Base-by-base conservation (phyloP, 2,797 vertebrate species). In the Limnodromus scolopaceus region DNA sequence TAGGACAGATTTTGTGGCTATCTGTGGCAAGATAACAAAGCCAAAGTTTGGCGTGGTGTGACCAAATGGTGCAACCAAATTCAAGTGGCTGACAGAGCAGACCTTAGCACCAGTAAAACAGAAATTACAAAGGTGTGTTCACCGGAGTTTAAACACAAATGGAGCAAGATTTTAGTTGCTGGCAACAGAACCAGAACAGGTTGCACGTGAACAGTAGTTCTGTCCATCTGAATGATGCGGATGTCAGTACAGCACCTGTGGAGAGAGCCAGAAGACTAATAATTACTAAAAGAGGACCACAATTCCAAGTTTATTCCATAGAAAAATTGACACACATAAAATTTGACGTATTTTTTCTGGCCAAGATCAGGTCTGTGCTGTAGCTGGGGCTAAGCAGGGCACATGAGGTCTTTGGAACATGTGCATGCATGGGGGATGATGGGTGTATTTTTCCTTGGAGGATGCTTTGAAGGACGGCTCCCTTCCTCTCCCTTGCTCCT, bases 161-260 rank as follows among this genome's bases (percentile, higher is more conserved):
- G 12, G 92, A 93, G 54, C 14, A 81, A 89, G 51, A 70, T 68
- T 89, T 92, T 80, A 75, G 64, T 72, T 87, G 7, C 61, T 96
- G 94, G 70, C 55, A 92, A 41, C n/a, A 34, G 66, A 87, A 93
- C 39, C 41, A 41, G 78, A 94, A 84, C 48, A 87, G 65, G 72
- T 78, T 94, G 77, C 55, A 53, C 5, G 9, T 80, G 91, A 96
- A 30, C 61, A 92, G 66, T n/a, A 27, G 34, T 79, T 87, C 82
- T 90, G 60, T 19, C 74, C 68, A 28, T 78, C 27, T 76, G 48
- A 89, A 89, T 64, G 41, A 81, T 51, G 43, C 10, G 23, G 9
- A 36, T 95, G 55, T 90, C 85, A 95, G 69, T 87, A 74, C 7
- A 75, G 41, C 36, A 84, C 34, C 45, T 75, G 51, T 49, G 30